phyloP scores from a whole-genome alignment of 1,140 invertebrate genomes.

The Periplaneta americana region DNA sequence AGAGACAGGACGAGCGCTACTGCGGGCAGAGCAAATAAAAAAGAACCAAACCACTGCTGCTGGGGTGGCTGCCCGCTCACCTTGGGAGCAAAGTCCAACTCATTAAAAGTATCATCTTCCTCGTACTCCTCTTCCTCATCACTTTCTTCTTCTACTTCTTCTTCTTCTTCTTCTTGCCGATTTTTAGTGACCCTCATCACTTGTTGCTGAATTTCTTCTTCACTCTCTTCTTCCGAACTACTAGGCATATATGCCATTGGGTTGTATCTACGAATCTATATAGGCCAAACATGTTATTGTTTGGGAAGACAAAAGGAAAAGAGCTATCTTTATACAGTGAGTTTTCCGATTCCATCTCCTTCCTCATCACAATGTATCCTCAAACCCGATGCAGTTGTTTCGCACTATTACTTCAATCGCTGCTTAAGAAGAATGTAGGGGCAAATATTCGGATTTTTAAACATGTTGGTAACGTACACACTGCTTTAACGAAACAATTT shows the following conservation, averaged over 20 bases:
- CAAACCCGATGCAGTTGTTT: too few relatives aligned
- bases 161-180: conserved; percentile 7
- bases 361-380: too few relatives aligned
- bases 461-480: too few relatives aligned
- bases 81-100: conserved; percentile 18
- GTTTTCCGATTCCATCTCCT: too few relatives aligned
- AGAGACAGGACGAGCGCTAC: background rate
- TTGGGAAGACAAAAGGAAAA: too few relatives aligned
- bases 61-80: conserved; percentile 13
- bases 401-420: too few relatives aligned
- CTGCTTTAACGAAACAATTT: too few relatives aligned
- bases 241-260: conserved; percentile 30
- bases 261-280: conserved; percentile 25
- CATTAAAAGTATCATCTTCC: conserved; percentile 25
- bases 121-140: conserved; percentile 19
- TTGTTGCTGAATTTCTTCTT: conserved; percentile 12
- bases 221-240: conserved; percentile 25
- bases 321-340: too few relatives aligned
- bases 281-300: background rate
- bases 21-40: background rate
- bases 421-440: too few relatives aligned
- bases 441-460: too few relatives aligned
- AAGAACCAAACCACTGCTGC: background rate
- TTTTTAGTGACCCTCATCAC: background rate
- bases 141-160: conserved; percentile 16